Evolutionary conservation across 2,113 vertebrate genomes (phyloP), one percentile per base, ranked within the genome.

Genomic region (Salminus brasiliensis): DNA sequence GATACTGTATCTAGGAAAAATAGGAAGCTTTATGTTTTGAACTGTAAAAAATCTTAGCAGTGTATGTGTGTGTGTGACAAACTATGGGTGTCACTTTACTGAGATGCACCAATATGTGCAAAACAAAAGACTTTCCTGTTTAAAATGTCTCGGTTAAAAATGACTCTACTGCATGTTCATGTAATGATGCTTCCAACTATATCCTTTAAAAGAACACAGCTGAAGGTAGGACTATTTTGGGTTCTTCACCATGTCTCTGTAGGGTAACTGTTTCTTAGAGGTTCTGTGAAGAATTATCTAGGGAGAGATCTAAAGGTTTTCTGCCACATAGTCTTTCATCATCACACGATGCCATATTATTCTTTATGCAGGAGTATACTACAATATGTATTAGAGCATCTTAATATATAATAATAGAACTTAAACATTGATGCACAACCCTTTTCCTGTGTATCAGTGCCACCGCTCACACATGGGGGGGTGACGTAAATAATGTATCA

Each of bases 1-100:
- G 69, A 78, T 62, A 78, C 52, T 78, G 68, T 78, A 68, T 73
- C 74, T 63, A 34, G 39, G 30, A 66, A 7, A 65, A 76, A 36
- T 43, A 18, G 29, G 53, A 65, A 62, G 45, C 21, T 30, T 18
- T 34, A 23, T 21, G 21, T 65, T 65, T 36, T 36, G 32, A 30
- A 13, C 25, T n/a, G 21, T n/a, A 5, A 21, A 49, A 41, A 32
- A 11, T 21, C 9, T 34, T 32, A 18, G 27, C 27, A 34, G 13
- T 18, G 12, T 34, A 13, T 62, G 59, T 62, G 59, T 60, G 57
- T 13, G 57, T 60, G 57, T 30, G 25, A 47, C 45, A 47, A 47
- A 47, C 45, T 53, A 10, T 53, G 5, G 21, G 21, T 23, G 52
- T 55, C 52, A 1, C 52, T 55, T 34, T 5, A 63, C 27, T 32